phyloP scores from a whole-genome alignment of 2,888 invertebrate genomes.

The Tetragonula carbonaria region DNA sequence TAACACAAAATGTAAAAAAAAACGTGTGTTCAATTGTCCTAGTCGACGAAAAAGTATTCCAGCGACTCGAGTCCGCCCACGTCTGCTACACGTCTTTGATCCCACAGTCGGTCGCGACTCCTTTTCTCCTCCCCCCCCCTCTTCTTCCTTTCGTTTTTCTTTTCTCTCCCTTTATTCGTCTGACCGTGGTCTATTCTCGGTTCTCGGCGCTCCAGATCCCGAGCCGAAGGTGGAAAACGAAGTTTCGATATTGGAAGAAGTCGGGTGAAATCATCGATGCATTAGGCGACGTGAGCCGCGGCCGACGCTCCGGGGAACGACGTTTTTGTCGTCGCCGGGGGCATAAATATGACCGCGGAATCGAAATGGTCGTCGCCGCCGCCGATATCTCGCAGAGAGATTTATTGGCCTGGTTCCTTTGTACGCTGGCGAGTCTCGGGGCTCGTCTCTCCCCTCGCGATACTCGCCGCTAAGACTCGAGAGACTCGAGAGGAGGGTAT shows the following conservation, averaged over 20 bases:
- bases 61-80: too few relatives aligned
- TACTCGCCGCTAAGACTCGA: constrained; percentile 17
- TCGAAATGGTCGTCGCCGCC: constrained; percentile 24
- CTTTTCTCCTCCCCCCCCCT: too few relatives aligned
- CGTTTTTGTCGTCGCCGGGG: constrained; percentile 6
- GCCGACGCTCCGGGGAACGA: constrained; percentile 14
- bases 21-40: too few relatives aligned
- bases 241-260: neutral
- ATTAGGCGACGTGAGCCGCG: constrained; percentile 14
- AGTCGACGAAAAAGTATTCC: too few relatives aligned
- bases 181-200: neutral
- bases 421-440: neutral
- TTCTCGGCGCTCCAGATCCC: neutral
- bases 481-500: neutral
- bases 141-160: too few relatives aligned
- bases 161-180: neutral
- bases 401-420: constrained; percentile 47
- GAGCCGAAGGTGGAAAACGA: neutral
- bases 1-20: too few relatives aligned
- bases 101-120: constrained; percentile 4
- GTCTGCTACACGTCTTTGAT: constrained; percentile 14
- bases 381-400: constrained; percentile 33
- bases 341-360: constrained; percentile 44
- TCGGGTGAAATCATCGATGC: neutral
- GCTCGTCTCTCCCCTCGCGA: constrained; percentile 4